Conservation (phyloP, 2,888 invertebrate genomes). For the Mycalesis mineus region DNA sequence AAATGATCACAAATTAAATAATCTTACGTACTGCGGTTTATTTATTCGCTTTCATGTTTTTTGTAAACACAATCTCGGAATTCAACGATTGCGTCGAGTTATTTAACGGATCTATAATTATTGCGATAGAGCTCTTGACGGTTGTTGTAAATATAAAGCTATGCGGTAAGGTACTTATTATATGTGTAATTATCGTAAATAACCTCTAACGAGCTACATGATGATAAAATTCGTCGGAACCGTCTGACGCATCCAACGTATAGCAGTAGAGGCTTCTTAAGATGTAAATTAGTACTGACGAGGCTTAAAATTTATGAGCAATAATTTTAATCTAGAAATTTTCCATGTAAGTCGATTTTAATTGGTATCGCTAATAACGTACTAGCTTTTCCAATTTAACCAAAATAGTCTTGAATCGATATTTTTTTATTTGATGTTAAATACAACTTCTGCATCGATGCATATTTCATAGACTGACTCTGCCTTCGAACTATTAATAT, state of each 20-base stretch:
- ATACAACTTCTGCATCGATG: no score
- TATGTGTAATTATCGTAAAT: neutral
- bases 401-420: no score
- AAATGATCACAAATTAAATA: neutral
- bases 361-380: no score
- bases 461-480: no score
- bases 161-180: neutral
- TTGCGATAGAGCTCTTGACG: neutral
- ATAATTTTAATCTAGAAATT: neutral
- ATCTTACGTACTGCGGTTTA: neutral
- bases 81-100: neutral
- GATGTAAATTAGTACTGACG: neutral
- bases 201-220: neutral
- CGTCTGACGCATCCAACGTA: neutral
- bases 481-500: neutral
- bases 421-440: no score
- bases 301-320: neutral
- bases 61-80: neutral
- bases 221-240: slow-evolving; percentile 3
- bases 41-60: neutral
- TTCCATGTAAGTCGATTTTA: neutral
- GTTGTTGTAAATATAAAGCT: neutral
- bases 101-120: neutral
- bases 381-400: no score
- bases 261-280: neutral